Evolutionary conservation across 2,797 vertebrate species (phyloP).

Genomic region (Selene dorsalis): DNA sequence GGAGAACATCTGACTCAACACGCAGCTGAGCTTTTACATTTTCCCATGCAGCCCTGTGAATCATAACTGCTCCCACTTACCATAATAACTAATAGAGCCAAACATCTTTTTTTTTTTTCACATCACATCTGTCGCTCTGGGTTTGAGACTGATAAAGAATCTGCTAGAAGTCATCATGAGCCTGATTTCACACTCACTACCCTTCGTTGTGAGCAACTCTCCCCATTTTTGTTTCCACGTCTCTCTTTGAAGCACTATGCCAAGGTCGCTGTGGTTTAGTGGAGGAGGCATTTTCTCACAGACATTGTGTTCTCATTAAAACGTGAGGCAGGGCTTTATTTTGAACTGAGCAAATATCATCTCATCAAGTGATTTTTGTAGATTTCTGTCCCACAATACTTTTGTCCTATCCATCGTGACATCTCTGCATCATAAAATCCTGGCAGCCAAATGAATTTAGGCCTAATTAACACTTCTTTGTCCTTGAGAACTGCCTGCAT

Average conservation of each 20-base stretch:
- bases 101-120: slow-evolving; percentile 27
- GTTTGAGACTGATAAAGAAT: slow-evolving; percentile 45
- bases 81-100: slow-evolving; percentile 25
- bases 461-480: slow-evolving; percentile 60
- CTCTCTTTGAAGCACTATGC: slow-evolving; percentile 46
- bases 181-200: slow-evolving; percentile 47
- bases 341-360: slow-evolving; percentile 21
- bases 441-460: slow-evolving; percentile 46
- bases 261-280: slow-evolving; percentile 59
- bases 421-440: slow-evolving; percentile 33
- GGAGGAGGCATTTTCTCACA: slow-evolving; percentile 58
- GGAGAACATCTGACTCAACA: slow-evolving; percentile 55
- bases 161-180: slow-evolving; percentile 38
- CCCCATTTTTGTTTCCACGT: slow-evolving; percentile 48
- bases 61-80: slow-evolving; percentile 43
- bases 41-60: slow-evolving; percentile 59
- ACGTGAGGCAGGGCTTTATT: slow-evolving; percentile 19
- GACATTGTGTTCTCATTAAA: slow-evolving; percentile 52
- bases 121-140: slow-evolving; percentile 36
- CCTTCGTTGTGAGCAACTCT: slow-evolving; percentile 43
- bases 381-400: slow-evolving; percentile 5
- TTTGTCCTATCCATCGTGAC: not conserved
- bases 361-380: slow-evolving; percentile 1
- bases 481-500: slow-evolving; percentile 53
- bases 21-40: slow-evolving; percentile 15